phyloP scores from a whole-genome alignment of 2,888 invertebrate genomes.

The Leptopilina syphax region DNA sequence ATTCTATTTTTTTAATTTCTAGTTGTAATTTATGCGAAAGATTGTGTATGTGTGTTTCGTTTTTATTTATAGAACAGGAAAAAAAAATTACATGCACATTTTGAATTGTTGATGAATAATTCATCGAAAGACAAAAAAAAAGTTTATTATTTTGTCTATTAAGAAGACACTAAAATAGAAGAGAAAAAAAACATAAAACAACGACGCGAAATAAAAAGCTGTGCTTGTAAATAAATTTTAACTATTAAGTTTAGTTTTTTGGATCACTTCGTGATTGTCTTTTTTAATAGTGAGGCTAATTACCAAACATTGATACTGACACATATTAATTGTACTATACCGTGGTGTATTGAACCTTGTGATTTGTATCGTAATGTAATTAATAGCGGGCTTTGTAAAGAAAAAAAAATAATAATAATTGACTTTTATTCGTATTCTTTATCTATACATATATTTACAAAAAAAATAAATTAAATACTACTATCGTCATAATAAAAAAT shows the following conservation, averaged over 20 bases:
- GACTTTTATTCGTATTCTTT: conserved; percentile 22
- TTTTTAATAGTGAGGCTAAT: conserved; percentile 36
- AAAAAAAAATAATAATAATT: conserved; percentile 7
- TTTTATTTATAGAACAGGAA: too few species aligned
- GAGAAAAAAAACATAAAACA: conserved; percentile 28
- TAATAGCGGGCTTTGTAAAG: conserved; percentile 19
- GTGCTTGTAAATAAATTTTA: conserved; percentile 33
- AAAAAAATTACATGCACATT: too few species aligned
- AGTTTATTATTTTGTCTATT: conserved; percentile 11
- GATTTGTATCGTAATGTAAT: conserved; percentile 31
- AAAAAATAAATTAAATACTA: conserved; percentile 2
- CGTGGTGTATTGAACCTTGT: conserved; percentile 30
- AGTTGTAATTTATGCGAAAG: too few species aligned
- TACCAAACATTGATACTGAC: conserved; percentile 29
- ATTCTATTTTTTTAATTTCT: too few species aligned
- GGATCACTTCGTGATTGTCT: conserved; percentile 14
- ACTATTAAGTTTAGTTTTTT: conserved; percentile 20
- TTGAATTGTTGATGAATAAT: too few species aligned
- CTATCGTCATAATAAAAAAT: neutral
- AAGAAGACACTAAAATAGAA: conserved; percentile 16
- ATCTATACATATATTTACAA: conserved; percentile 30
- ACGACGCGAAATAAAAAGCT: conserved; percentile 20
- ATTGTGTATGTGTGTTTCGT: too few species aligned
- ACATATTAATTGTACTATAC: conserved; percentile 16
- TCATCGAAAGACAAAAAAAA: neutral